Evolutionary conservation across 1,140 invertebrate genomes (phyloP).

Genomic region (Anastrepha obliqua): DNA sequence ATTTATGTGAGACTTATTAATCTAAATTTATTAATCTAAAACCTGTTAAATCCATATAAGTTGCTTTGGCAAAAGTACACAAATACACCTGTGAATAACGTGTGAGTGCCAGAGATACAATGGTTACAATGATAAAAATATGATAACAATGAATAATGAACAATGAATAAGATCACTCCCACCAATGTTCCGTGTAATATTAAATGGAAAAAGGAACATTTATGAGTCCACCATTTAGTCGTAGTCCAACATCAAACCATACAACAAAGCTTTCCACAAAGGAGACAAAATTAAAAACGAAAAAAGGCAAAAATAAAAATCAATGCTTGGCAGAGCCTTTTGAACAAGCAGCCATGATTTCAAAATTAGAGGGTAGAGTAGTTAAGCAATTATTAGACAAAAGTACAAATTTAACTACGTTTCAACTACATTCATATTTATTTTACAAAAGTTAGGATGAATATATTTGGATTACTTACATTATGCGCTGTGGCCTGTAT

Average conservation of each 20-base stretch:
- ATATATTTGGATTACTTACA: conserved; percentile 65
- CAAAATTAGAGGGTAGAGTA: neutral
- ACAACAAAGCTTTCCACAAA: conserved; percentile 12
- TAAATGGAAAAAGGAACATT: no score
- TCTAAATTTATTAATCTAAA: no score
- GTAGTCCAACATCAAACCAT: conserved; percentile 21
- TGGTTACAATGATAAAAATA: no score
- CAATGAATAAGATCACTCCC: no score
- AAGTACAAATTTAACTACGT: conserved; percentile 28
- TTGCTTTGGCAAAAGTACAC: no score
- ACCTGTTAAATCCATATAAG: no score
- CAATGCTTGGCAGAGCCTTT: neutral
- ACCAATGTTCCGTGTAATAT: neutral
- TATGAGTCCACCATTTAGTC: neutral
- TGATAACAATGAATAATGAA: no score
- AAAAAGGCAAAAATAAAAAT: neutral
- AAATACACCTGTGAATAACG: no score
- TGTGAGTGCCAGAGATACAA: no score
- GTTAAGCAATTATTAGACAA: conserved; percentile 15
- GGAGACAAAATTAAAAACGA: neutral
- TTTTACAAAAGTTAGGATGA: conserved; percentile 18
- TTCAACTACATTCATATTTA: conserved; percentile 16
- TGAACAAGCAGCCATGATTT: neutral
- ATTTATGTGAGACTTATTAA: no score
- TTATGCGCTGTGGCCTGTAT: conserved; percentile 67